Conservation (phyloP, 2,113 vertebrate genomes). For the Coreoperca whiteheadi region DNA sequence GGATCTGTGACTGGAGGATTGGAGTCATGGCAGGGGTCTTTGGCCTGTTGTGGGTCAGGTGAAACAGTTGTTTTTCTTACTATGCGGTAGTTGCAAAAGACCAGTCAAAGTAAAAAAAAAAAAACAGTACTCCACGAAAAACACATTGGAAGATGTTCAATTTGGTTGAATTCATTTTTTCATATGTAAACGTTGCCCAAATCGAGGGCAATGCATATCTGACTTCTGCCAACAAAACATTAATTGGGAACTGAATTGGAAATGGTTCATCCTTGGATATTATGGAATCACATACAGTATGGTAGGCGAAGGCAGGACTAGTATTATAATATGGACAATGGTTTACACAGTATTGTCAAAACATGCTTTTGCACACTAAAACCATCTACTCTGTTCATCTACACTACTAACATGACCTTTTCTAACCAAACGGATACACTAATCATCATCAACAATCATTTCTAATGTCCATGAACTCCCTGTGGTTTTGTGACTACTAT, state of each 20-base stretch:
- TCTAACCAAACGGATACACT: neutral
- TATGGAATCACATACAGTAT: neutral
- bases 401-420: neutral
- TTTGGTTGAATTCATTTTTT: neutral
- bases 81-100: neutral
- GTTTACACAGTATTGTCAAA: neutral
- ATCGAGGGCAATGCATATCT: neutral
- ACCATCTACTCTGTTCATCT: neutral
- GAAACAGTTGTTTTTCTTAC: neutral
- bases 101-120: neutral
- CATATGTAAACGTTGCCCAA: neutral
- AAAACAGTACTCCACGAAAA: neutral
- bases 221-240: neutral
- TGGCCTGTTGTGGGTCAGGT: neutral
- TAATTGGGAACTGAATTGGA: neutral
- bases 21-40: neutral
- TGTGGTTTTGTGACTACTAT: slow-evolving; percentile 2
- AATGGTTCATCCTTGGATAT: neutral
- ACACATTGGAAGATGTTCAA: neutral
- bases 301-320: neutral
- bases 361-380: neutral
- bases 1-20: neutral
- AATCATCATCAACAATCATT: neutral
- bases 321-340: neutral
- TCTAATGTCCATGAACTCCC: neutral